A percentile compares a stretch with the other conserved stretches of the same genome.
Conservation (phyloP, 2,113 vertebrate species). For the Coreoperca whiteheadi region DNA sequence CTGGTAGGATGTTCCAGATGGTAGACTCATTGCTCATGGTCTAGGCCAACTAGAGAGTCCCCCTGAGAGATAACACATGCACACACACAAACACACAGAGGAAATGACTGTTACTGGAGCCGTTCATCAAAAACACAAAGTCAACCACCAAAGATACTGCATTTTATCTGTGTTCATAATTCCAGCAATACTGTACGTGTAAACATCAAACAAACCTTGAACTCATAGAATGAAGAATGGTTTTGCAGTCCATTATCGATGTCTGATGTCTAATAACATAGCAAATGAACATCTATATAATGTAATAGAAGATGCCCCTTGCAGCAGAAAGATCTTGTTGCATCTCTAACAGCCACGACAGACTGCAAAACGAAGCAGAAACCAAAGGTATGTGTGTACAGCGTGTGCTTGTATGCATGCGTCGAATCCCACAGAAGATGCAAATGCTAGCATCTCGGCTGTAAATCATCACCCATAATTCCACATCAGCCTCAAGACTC, state of each 20-base stretch:
- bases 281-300: not conserved
- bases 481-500: slow-evolving; percentile 43
- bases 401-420: not conserved
- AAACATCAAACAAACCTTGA: not conserved
- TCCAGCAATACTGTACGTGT: not conserved
- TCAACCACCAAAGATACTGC: slow-evolving; percentile 23
- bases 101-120: slow-evolving; percentile 65
- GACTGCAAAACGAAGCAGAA: slow-evolving; percentile 27
- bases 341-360: slow-evolving; percentile 25
- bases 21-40: slow-evolving; percentile 94
- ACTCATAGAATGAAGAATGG: too few relatives aligned
- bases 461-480: slow-evolving; percentile 62
- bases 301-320: not conserved
- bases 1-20: slow-evolving; percentile 91
- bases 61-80: slow-evolving; percentile 78
- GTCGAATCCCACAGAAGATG: slow-evolving; percentile 35
- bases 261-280: not conserved
- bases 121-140: slow-evolving; percentile 55
- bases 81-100: slow-evolving; percentile 56
- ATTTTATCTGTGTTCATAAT: slow-evolving; percentile 16
- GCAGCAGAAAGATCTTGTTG: slow-evolving; percentile 22
- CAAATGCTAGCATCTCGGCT: slow-evolving; percentile 50
- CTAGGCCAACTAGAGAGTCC: slow-evolving; percentile 84
- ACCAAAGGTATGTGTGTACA: slow-evolving; percentile 10
- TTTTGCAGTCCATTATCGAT: not conserved